A percentile compares a stretch with the other conserved stretches of the same genome.
These are phyloP conservation scores for Heliconius charithonia DNA, from an alignment of 2,888 invertebrate genomes.

Conservation along the genomic window DNA sequence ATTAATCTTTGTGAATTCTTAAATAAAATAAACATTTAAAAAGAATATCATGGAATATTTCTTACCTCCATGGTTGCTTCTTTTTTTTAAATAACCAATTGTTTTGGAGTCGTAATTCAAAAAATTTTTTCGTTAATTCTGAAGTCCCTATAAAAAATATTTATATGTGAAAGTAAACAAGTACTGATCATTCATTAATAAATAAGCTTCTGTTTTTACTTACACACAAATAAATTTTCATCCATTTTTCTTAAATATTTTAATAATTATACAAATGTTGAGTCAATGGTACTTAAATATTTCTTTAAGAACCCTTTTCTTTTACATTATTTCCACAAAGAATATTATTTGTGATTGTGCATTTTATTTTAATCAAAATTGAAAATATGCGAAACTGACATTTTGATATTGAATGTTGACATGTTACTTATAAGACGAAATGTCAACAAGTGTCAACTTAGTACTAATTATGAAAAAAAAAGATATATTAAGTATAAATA, in stretches of 20 bases:
- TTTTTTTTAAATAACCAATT: constrained; percentile 76
- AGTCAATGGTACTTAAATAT: not conserved
- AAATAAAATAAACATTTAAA: constrained; percentile 14
- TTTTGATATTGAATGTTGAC: not conserved
- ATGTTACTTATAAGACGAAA: not conserved
- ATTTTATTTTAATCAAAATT: not conserved
- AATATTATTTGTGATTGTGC: constrained; percentile 15
- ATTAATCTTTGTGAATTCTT: not conserved
- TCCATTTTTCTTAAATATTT: constrained; percentile 56
- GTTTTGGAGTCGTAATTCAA: constrained; percentile 72
- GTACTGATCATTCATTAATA: constrained; percentile 12
- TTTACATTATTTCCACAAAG: not conserved
- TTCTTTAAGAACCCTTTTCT: not conserved
- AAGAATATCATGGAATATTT: not conserved
- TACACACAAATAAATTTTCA: constrained; percentile 69
- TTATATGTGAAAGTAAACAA: not conserved
- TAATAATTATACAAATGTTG: not conserved
- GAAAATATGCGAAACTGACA: constrained; percentile 10
- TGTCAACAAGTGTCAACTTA: not conserved
- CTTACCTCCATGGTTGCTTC: constrained; percentile 79
- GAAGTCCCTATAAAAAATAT: constrained; percentile 66
- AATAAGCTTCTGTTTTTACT: constrained; percentile 49
- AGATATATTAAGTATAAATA: too few relatives aligned
- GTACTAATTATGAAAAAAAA: too few relatives aligned
- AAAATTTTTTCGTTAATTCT: constrained; percentile 67